Evolutionary conservation across 1,140 invertebrate species (phyloP).

Genomic region (Akabosia matsudoensis): DNA sequence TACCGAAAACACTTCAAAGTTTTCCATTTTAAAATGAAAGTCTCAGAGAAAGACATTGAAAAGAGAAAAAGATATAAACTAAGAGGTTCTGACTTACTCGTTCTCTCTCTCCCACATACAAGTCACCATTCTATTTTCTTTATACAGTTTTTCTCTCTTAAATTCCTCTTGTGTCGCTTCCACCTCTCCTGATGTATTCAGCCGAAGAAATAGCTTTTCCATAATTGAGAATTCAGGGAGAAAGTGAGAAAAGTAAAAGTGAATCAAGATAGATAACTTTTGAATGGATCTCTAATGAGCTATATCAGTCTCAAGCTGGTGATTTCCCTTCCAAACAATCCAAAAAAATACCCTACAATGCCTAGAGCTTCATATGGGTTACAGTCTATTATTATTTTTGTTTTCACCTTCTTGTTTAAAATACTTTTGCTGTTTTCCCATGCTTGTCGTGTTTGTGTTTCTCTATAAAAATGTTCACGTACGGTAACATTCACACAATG

Average conservation of each 20-base stretch:
- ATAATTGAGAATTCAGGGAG: constrained; percentile 40
- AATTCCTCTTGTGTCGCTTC: background rate
- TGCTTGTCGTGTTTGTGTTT: too few species aligned
- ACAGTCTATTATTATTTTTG: too few species aligned
- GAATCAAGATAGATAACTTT: constrained; percentile 44
- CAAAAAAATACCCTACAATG: too few species aligned
- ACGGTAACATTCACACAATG: too few species aligned
- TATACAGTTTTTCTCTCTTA: background rate
- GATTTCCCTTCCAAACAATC: background rate
- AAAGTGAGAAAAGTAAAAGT: constrained; percentile 3
- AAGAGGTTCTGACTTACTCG: background rate
- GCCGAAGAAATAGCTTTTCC: constrained; percentile 29
- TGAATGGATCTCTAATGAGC: constrained; percentile 46
- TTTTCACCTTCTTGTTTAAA: too few species aligned
- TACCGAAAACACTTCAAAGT: background rate
- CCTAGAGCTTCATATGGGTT: too few species aligned
- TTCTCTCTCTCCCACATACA: too few species aligned
- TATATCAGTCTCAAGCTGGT: constrained; percentile 32
- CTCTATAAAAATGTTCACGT: too few species aligned
- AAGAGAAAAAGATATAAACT: background rate
- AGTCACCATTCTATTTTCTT: constrained; percentile 1
- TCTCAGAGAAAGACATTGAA: background rate
- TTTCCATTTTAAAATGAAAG: constrained; percentile 6
- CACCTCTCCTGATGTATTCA: constrained; percentile 1
- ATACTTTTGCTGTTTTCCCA: background rate